Conservation (phyloP, 1,140 invertebrate genomes). For the Choristoneura fumiferana region DNA sequence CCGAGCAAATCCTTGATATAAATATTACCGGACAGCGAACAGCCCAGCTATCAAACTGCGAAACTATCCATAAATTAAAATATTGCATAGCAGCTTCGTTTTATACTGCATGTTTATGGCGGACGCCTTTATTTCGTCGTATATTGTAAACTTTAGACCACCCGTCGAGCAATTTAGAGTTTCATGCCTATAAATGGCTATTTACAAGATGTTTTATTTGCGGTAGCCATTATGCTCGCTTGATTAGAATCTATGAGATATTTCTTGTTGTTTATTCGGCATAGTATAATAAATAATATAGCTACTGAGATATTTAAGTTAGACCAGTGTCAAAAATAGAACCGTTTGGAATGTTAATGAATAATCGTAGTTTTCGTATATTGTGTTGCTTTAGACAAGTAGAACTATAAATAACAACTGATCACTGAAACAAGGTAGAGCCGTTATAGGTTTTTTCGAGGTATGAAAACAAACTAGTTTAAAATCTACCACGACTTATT, state of each 20-base stretch:
- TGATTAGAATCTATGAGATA: conserved; percentile 15
- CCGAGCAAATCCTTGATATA: too few species aligned
- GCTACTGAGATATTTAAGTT: not conserved
- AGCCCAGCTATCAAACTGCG: too few species aligned
- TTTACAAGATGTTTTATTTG: conserved; percentile 16
- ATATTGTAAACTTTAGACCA: not conserved
- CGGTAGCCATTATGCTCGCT: not conserved
- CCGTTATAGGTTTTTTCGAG: too few species aligned
- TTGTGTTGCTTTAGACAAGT: too few species aligned
- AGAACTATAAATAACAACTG: too few species aligned
- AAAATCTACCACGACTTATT: too few species aligned
- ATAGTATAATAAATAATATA: not conserved
- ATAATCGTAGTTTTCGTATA: too few species aligned
- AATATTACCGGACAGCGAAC: too few species aligned
- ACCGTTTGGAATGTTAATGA: too few species aligned
- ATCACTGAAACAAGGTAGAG: too few species aligned
- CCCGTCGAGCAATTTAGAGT: conserved; percentile 15
- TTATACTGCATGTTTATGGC: not conserved
- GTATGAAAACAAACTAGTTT: too few species aligned
- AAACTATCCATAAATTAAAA: too few species aligned
- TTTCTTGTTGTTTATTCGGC: not conserved
- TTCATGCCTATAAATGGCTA: conserved; percentile 30
- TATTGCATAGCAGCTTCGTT: not conserved
- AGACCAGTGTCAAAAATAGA: not conserved
- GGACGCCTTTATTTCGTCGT: not conserved